Percentiles rank a stretch among this genome's conserved stretches.
Conservation (phyloP, 2,113 vertebrate species). For the Thamnophis sirtalis region DNA sequence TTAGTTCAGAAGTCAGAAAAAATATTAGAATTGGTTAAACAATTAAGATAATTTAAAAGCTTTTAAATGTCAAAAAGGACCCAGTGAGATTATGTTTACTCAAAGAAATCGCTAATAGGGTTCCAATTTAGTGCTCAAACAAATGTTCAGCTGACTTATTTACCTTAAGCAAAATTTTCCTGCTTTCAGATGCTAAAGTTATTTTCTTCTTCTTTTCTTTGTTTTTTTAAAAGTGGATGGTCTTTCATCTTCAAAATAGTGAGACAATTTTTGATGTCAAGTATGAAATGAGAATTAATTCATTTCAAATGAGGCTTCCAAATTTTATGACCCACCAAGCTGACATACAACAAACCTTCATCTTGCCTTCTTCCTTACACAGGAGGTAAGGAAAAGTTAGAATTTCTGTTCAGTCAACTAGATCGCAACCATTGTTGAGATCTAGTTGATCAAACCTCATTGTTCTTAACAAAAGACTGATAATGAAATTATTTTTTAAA, state of each 20-base stretch:
- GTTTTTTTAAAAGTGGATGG: neutral
- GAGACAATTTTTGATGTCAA: constrained; percentile 2
- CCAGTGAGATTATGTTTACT: neutral
- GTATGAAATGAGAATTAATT: neutral
- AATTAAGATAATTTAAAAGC: neutral
- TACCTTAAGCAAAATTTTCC: neutral
- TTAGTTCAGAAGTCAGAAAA: neutral
- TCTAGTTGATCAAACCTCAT: too few relatives aligned
- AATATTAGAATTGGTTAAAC: neutral
- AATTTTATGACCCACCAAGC: neutral
- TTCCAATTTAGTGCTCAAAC: neutral
- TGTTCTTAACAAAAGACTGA: too few relatives aligned
- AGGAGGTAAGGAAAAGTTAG: neutral
- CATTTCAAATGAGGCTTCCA: neutral
- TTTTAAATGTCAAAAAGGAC: neutral
- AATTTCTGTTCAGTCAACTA: neutral
- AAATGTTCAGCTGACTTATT: constrained; percentile 10
- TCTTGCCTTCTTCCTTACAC: neutral
- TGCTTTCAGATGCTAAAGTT: neutral
- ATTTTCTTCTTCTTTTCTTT: neutral
- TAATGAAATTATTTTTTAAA: neutral
- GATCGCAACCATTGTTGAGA: too few relatives aligned
- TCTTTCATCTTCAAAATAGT: neutral
- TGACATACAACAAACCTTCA: neutral
- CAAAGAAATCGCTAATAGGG: neutral